These are phyloP conservation scores for Aurelia sp. DNA, from an alignment of 30 jellyfish, hydroid and myxozoan genomes.

Conservation along the genomic window DNA sequence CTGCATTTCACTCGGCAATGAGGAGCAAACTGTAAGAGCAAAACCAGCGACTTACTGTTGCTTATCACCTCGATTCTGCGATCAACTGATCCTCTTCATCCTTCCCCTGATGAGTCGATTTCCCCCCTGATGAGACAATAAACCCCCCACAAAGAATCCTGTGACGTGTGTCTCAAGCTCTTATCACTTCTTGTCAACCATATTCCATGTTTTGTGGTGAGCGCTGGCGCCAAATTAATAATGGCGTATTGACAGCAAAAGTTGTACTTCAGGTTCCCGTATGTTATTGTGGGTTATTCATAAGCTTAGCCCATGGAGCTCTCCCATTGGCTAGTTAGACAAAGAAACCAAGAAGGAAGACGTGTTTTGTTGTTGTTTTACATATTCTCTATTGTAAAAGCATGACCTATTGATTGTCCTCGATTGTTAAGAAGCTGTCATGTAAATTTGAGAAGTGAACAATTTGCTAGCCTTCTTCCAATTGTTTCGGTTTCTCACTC, in stretches of 20 bases:
- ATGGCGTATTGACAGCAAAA: slow-evolving; percentile 59
- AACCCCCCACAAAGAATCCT: no score
- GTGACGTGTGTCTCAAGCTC: no score
- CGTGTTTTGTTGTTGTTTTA: slow-evolving; percentile 44
- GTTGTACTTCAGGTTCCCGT: slow-evolving; percentile 74
- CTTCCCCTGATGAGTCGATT: no score
- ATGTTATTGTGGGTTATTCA: slow-evolving; percentile 19
- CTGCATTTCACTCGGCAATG: no score
- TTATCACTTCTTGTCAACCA: no score
- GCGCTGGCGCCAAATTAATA: slow-evolving; percentile 66
- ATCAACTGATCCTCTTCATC: no score
- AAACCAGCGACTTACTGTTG: no score
- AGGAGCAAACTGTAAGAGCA: no score
- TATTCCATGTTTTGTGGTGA: slow-evolving; percentile 42
- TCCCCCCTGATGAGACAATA: no score
- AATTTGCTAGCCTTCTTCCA: slow-evolving; percentile 1
- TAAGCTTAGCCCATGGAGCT: background rate
- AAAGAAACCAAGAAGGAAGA: slow-evolving; percentile 47
- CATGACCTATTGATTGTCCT: slow-evolving; percentile 15
- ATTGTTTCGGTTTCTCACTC: slow-evolving; percentile 26
- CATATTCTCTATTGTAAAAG: background rate
- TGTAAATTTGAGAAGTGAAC: slow-evolving; percentile 38
- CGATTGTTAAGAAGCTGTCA: slow-evolving; percentile 38
- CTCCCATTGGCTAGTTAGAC: slow-evolving; percentile 36
- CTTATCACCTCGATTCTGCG: no score